Percentiles rank a stretch among this genome's conserved stretches.
phyloP scores from a whole-genome alignment of 2,888 invertebrate genomes.

The Rhingia rostrata region DNA sequence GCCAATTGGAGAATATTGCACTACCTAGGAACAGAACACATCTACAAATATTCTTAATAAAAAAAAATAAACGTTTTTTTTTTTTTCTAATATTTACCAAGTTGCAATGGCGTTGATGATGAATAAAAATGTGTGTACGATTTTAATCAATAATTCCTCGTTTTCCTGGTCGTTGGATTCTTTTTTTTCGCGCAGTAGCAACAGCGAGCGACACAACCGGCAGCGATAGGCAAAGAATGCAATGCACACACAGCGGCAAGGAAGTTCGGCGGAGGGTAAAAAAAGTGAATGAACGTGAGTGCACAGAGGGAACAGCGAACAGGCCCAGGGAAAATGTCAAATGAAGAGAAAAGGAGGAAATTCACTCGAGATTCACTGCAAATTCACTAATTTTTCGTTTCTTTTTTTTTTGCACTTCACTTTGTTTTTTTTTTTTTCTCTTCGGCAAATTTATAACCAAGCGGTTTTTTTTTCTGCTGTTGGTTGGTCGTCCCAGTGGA shows the following conservation, averaged over 20 bases:
- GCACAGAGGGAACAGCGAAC: constrained; percentile 64
- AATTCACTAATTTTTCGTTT: constrained; percentile 56
- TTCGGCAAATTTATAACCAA: constrained; percentile 14
- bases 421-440: constrained; percentile 35
- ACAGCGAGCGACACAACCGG: constrained; percentile 63
- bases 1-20: constrained; percentile 16
- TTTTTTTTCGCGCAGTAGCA: constrained; percentile 70
- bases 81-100: constrained; percentile 66
- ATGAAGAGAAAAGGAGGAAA: constrained; percentile 53
- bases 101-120: constrained; percentile 70
- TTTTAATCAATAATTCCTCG: constrained; percentile 69
- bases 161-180: constrained; percentile 4
- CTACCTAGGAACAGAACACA: background rate
- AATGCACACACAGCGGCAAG: constrained; percentile 30
- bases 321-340: constrained; percentile 73
- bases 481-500: too few relatives aligned
- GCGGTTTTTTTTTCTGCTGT: background rate
- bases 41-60: constrained; percentile 5
- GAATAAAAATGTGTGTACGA: constrained; percentile 63
- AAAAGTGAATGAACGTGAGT: constrained; percentile 74
- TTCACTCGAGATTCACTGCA: constrained; percentile 62
- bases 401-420: constrained; percentile 59
- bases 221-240: constrained; percentile 66
- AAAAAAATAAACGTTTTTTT: constrained; percentile 17
- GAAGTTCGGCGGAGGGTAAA: constrained; percentile 59